phyloP scores from a whole-genome alignment of 2,888 invertebrate species.

The Heliconius erato region DNA sequence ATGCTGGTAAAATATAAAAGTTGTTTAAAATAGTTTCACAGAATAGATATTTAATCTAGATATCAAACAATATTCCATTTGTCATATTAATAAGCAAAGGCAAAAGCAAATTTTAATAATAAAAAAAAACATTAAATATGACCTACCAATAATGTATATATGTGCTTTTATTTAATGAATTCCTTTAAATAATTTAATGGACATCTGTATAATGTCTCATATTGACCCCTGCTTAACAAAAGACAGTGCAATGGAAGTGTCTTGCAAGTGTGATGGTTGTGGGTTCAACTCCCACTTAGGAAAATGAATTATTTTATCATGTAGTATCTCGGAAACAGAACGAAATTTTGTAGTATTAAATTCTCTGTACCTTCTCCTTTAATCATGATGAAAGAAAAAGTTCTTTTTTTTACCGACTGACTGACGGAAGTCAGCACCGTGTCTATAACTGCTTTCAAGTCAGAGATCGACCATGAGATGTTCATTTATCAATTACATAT shows the following conservation, averaged over 20 bases:
- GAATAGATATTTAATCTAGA: conserved; percentile 84
- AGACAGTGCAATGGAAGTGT: too few species aligned
- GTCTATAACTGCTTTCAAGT: too few species aligned
- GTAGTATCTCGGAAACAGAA: not conserved
- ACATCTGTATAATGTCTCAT: not conserved
- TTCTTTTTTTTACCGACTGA: not conserved
- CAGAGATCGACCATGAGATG: too few species aligned
- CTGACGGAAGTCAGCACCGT: too few species aligned
- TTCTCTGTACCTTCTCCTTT: not conserved
- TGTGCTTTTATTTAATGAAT: conserved; percentile 64
- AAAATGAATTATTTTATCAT: not conserved
- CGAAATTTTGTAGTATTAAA: not conserved
- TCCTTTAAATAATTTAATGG: not conserved
- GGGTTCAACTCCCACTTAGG: too few species aligned
- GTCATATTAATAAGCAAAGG: conserved; percentile 85
- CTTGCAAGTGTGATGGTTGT: too few species aligned
- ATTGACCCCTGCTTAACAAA: too few species aligned
- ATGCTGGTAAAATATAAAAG: conserved; percentile 84
- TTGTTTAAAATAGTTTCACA: conserved; percentile 85
- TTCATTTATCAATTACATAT: too few species aligned
- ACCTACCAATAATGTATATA: conserved; percentile 82
- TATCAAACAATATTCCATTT: conserved; percentile 86
- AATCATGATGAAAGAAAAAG: not conserved
- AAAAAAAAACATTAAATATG: conserved; percentile 86
- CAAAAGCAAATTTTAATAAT: conserved; percentile 83